phyloP scores from a whole-genome alignment of 2,113 vertebrate species.

The Lutjanus erythropterus region DNA sequence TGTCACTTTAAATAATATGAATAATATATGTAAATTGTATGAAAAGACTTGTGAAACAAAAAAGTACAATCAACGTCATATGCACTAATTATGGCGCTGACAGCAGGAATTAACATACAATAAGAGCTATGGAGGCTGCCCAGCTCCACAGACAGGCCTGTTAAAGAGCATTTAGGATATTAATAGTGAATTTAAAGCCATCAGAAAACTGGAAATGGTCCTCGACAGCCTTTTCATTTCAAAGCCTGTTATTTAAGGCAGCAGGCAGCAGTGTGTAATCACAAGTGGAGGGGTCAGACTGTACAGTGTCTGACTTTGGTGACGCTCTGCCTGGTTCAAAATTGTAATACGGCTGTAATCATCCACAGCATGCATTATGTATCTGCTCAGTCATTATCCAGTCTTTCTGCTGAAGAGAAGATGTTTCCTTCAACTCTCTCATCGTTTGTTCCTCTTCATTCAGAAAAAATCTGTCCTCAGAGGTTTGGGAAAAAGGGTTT shows the following conservation, averaged over 20 bases:
- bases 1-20: conserved; percentile 59
- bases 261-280: conserved; percentile 90
- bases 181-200: conserved; percentile 91
- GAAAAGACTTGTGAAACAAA: conserved; percentile 65
- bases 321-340: conserved; percentile 90
- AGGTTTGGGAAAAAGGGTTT: neutral
- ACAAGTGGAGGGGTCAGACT: conserved; percentile 85
- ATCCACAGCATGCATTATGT: conserved; percentile 89
- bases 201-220: conserved; percentile 84
- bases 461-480: neutral
- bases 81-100: conserved; percentile 84
- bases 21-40: conserved; percentile 70
- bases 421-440: conserved; percentile 23
- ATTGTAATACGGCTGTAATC: conserved; percentile 89
- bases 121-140: conserved; percentile 86
- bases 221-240: conserved; percentile 92
- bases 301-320: conserved; percentile 82
- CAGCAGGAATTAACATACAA: conserved; percentile 87
- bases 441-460: neutral
- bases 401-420: conserved; percentile 50
- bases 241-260: conserved; percentile 92
- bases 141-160: conserved; percentile 86
- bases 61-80: conserved; percentile 85
- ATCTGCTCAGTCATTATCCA: conserved; percentile 85
- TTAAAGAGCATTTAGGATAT: conserved; percentile 91